Evolutionary conservation across 64 coral and sea anemone species (phyloP), one percentile per base, ranked within the genome.

Genomic region (Actinia tenebrosa): DNA sequence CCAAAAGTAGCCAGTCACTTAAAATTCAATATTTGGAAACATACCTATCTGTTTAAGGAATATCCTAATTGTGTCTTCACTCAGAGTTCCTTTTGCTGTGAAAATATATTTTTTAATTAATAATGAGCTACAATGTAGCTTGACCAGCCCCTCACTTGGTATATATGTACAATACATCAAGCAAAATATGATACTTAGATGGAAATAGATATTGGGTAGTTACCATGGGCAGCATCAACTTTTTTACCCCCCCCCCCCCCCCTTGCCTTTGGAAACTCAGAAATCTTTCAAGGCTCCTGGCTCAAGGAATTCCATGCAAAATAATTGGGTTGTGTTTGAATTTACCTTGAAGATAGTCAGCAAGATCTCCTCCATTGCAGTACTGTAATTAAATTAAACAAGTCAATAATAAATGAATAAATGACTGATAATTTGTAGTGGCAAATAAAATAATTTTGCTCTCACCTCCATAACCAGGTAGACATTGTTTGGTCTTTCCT

Each of bases 351-450:
- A 99, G 79, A 53, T 99, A 99, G 72, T 99, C 97, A 16, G 97
- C 97, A 88, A 99, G 91, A 89, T 99, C 93, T 44, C 96, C 96
- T 83, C 96, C 96, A 91, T 99, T 99, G 64, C 96, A 99, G 89
- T 99, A 99, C 96, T 99, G 82, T 18, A 58, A 68, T 79, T 11
- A 60, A 80, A 66, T n/a, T 37, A 37, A 37, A 37, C 30, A 37
- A 37, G 30, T 37, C 30, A 85, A 80, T 3, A 43, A 78, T 75
- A 22, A 60, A 84, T 42, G 56, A 14, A 85, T 87, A 25, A 87
- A 79, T 79, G 10, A 5, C 9, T 75, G 27, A 23, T 1, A 66
- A 66, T 58, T 58, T 2, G 30, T 37, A 37, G 30, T 37, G 30
- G 30, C 30, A 37, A 37, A 37, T 37, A 37, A 37, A 75, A 16